Base-by-base conservation (phyloP, 2,113 vertebrate species). In the Amphiprion ocellaris region DNA sequence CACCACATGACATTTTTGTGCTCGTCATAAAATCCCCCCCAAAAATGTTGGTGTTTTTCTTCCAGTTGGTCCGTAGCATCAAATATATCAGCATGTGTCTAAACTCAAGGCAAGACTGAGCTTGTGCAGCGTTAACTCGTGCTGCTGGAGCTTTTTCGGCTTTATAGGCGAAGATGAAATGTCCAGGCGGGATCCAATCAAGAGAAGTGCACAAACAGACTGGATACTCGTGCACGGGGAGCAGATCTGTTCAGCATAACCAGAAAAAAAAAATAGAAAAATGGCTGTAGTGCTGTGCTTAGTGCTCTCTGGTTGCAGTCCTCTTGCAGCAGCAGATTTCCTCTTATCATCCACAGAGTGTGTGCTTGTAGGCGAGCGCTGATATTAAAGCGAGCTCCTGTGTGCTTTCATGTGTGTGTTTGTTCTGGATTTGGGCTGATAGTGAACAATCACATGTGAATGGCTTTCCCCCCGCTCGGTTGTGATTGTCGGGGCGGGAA, bases 401-500 rank as follows among this genome's bases (percentile, higher is more conserved):
- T 85, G 68, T 54, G 44, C 73, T 52, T 67, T 24, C 12, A 4
- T 56, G 69, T 81, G 47, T 69, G 74, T 69, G 52, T 83, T 84
- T 75, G 58, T 47, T 69, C 37, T 64, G 64, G 73, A 47, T 82
- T 64, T 54, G 59, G 46, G 74, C 64, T 80, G 87, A 86, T 74
- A 53, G 78, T 74, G 79, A 83, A 86, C 68, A 79, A 75, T 83
- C 74, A 77, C 68, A 77, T 79, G 66, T 73, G 77, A 89, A 90
- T 86, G 75, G 77, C 56, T 75, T 26, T 78, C 54, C 47, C 30
- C 4, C 17, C 58, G 56, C 75, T 79, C 75, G 69, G 73, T 74
- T 78, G 85, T 63, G 58, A 88, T 84, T 91, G 85, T 87, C 47
- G 10, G 68, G 81, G 73, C 30, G 76, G 78, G 78, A 50, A 69